Evolutionary conservation across 2,797 vertebrate species (phyloP).

Genomic region (Pteronotus mesoamericanus): DNA sequence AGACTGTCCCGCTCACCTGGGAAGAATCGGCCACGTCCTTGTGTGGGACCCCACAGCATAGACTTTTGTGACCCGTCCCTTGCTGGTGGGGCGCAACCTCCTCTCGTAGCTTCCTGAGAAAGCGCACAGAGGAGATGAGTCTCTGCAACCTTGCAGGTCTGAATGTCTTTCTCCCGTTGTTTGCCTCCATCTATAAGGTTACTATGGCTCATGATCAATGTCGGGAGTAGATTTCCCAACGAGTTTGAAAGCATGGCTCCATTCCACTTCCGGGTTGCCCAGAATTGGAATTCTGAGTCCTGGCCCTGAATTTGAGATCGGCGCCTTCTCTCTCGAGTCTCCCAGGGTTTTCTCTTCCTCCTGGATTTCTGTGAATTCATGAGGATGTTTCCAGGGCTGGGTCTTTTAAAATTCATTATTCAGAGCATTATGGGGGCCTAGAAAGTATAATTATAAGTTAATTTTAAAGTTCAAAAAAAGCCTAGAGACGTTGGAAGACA

Average conservation of each 20-base stretch:
- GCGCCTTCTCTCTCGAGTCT: neutral
- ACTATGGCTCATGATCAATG: neutral
- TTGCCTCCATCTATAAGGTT: neutral
- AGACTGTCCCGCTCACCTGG: too few species aligned
- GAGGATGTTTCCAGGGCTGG: neutral
- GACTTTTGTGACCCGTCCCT: neutral
- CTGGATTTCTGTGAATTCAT: neutral
- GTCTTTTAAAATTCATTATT: neutral
- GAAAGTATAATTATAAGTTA: neutral
- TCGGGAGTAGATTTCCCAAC: neutral
- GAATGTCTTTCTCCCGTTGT: neutral
- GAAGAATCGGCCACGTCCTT: fast-evolving
- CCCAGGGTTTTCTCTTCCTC: neutral
- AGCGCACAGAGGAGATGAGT: fast-evolving
- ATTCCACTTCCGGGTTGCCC: neutral
- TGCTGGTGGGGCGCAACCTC: neutral
- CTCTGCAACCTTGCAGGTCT: neutral
- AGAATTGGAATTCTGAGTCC: neutral
- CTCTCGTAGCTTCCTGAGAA: neutral
- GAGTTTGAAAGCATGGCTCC: neutral
- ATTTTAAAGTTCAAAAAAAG: neutral
- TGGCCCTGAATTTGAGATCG: neutral
- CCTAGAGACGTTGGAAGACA: neutral
- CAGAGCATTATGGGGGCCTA: neutral
- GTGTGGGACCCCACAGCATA: neutral